Conservation (phyloP, 2,113 vertebrate genomes). For the Acanthisitta chloris region DNA sequence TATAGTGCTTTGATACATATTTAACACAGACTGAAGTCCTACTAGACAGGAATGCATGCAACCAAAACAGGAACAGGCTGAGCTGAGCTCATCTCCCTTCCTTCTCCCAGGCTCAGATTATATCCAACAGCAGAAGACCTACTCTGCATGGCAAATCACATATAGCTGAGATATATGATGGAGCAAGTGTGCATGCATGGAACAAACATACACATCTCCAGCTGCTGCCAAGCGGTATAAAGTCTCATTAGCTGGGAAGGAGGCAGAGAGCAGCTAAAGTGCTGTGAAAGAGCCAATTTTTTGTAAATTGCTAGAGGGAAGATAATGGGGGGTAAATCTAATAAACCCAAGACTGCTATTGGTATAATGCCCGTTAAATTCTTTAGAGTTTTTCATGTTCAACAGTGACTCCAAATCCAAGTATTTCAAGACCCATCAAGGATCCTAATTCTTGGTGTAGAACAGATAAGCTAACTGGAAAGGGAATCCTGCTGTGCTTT, state of each 20-base stretch:
- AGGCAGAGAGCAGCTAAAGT: background rate
- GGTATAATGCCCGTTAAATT: background rate
- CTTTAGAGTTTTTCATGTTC: background rate
- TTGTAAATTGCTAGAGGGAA: background rate
- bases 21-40: background rate
- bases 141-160: background rate
- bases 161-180: background rate
- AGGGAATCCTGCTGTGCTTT: background rate
- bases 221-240: background rate
- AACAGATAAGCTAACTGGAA: background rate
- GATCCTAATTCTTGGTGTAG: background rate
- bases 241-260: background rate
- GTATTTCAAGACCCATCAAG: background rate
- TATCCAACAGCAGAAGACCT: background rate
- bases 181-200: background rate
- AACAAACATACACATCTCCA: background rate
- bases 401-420: background rate
- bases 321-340: background rate
- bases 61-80: background rate
- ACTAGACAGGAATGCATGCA: background rate
- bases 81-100: background rate
- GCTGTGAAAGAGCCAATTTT: background rate
- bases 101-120: background rate
- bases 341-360: background rate
- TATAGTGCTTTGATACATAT: background rate